Conservation (phyloP, 2,888 invertebrate species). For the Quadroppia sp. region DNA sequence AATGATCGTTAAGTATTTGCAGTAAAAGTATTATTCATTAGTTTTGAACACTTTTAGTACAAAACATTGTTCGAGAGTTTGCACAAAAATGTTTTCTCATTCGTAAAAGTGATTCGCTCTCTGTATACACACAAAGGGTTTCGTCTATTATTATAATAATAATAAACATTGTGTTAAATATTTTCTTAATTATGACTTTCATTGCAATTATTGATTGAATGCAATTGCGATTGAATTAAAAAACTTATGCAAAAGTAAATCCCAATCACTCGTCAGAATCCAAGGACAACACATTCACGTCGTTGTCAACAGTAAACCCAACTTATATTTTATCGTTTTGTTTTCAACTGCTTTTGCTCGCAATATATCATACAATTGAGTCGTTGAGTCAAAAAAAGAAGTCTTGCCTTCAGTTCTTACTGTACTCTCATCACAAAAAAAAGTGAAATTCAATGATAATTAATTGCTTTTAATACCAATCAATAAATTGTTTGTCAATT, state of each 20-base stretch:
- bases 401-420: background rate
- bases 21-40: no score
- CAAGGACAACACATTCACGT: conserved; percentile 25
- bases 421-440: background rate
- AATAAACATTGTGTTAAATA: no score
- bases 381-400: background rate
- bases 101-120: no score
- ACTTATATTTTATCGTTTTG: conserved; percentile 10
- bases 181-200: background rate
- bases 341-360: conserved; percentile 23
- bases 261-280: background rate
- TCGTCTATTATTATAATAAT: no score
- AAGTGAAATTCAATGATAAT: background rate
- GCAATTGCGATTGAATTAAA: no score
- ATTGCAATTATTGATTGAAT: no score
- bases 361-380: conserved; percentile 10
- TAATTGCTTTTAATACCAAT: background rate
- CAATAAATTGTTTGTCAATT: background rate
- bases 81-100: no score
- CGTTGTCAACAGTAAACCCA: conserved; percentile 24
- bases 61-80: no score
- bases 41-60: no score
- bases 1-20: no score
- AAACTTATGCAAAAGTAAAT: background rate
- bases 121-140: no score